A percentile compares a stretch with the other conserved stretches of the same genome.
phyloP scores from a whole-genome alignment of 2,797 vertebrate genomes.

The Enteromius paludinosus region DNA sequence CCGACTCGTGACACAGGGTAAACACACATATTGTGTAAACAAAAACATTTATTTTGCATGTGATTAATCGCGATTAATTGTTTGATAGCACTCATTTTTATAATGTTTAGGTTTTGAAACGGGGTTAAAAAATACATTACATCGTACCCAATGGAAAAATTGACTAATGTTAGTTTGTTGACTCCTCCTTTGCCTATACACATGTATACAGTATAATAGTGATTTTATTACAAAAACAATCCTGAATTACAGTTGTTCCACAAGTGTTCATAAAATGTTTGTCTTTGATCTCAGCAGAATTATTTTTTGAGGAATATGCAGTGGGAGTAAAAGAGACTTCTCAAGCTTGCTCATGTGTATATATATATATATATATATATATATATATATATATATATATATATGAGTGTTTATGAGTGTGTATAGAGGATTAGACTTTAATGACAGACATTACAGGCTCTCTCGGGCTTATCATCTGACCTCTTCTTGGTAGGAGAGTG shows the following conservation, averaged over 20 bases:
- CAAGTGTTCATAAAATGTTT: neutral
- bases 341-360: neutral
- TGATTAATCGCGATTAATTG: too few relatives aligned
- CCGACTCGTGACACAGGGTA: too few relatives aligned
- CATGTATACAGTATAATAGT: neutral
- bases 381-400: conserved; percentile 26
- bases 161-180: too few relatives aligned
- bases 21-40: too few relatives aligned
- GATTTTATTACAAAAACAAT: neutral
- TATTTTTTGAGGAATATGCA: conserved; percentile 6
- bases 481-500: conserved; percentile 66
- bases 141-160: neutral
- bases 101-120: neutral
- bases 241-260: neutral
- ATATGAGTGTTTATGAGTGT: neutral
- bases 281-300: conserved; percentile 24
- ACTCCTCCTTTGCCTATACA: too few relatives aligned
- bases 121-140: neutral
- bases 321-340: neutral
- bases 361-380: too few relatives aligned
- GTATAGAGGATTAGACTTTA: conserved; percentile 53
- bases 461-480: conserved; percentile 62
- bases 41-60: too few relatives aligned
- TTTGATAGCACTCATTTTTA: too few relatives aligned
- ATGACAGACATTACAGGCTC: conserved; percentile 63